These are phyloP conservation scores for Luscinia luscinia DNA, from an alignment of 2,797 vertebrate species.

Conservation along the genomic window DNA sequence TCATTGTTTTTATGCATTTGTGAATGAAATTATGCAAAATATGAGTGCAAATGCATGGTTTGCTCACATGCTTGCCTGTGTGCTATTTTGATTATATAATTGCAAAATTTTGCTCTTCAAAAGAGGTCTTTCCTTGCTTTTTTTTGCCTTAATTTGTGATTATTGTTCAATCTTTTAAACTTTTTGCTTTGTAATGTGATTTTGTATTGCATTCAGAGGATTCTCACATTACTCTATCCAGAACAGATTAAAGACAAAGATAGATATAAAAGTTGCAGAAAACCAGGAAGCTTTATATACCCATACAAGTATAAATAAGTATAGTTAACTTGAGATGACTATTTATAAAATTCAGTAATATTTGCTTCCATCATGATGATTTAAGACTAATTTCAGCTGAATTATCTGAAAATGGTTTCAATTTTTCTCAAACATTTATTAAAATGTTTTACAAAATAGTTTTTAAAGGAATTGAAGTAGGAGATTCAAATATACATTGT, in stretches of 20 bases:
- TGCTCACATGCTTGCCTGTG: neutral
- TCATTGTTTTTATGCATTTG: neutral
- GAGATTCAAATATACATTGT: neutral
- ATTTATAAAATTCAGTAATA: neutral
- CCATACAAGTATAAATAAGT: neutral
- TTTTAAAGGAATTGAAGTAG: neutral
- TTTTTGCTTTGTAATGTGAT: neutral
- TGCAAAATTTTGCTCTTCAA: neutral
- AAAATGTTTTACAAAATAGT: neutral
- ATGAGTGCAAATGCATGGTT: neutral
- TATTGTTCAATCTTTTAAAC: neutral
- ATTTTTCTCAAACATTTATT: neutral
- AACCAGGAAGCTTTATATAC: neutral
- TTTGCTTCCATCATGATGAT: neutral
- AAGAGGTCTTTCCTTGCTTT: neutral
- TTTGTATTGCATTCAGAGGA: neutral
- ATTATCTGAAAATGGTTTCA: neutral
- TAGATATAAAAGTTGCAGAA: neutral
- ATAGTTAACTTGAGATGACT: neutral
- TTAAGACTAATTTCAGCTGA: neutral
- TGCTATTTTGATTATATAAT: neutral
- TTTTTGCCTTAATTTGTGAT: neutral
- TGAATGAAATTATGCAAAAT: neutral
- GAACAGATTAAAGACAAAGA: neutral
- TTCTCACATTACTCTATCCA: rapidly evolving